Evolutionary conservation across 2,888 invertebrate genomes (phyloP).

Genomic region (Caenorhabditis sulstoni): DNA sequence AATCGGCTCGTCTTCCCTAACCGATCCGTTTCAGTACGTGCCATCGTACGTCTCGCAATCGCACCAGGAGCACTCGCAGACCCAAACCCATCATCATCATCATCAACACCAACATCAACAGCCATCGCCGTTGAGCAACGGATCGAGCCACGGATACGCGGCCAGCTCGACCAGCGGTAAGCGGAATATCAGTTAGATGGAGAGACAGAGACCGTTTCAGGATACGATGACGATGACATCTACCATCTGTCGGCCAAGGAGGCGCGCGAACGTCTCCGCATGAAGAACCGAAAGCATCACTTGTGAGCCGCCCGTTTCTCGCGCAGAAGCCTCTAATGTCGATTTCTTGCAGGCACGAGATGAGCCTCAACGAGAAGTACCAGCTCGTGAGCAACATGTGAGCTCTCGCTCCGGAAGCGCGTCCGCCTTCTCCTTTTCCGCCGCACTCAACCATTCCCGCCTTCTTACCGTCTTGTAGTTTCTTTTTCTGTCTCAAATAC

Average conservation of each 20-base stretch:
- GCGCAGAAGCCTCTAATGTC: neutral
- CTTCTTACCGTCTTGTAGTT: too few species aligned
- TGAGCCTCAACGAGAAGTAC: constrained; percentile 79
- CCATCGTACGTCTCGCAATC: constrained; percentile 55
- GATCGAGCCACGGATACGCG: constrained; percentile 58
- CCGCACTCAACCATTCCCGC: constrained; percentile 44
- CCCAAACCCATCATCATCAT: constrained; percentile 42
- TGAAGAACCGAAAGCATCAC: constrained; percentile 66
- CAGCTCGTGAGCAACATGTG: constrained; percentile 77
- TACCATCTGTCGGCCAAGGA: constrained; percentile 78
- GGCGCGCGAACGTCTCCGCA: constrained; percentile 75
- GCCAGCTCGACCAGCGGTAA: constrained; percentile 47
- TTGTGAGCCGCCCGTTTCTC: constrained; percentile 38
- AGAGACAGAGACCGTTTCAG: constrained; percentile 29
- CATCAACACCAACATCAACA: constrained; percentile 49
- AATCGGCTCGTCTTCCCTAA: neutral
- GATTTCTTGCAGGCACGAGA: constrained; percentile 60
- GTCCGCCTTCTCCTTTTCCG: neutral
- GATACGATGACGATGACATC: constrained; percentile 71
- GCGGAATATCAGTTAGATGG: neutral
- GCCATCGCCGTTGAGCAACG: constrained; percentile 59
- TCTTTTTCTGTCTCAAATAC: neutral
- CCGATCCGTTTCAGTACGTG: constrained; percentile 44
- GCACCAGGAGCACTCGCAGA: constrained; percentile 39
- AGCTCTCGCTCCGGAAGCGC: constrained; percentile 10